Conservation (phyloP, 2,888 invertebrate genomes). For the Ophraella communa region DNA sequence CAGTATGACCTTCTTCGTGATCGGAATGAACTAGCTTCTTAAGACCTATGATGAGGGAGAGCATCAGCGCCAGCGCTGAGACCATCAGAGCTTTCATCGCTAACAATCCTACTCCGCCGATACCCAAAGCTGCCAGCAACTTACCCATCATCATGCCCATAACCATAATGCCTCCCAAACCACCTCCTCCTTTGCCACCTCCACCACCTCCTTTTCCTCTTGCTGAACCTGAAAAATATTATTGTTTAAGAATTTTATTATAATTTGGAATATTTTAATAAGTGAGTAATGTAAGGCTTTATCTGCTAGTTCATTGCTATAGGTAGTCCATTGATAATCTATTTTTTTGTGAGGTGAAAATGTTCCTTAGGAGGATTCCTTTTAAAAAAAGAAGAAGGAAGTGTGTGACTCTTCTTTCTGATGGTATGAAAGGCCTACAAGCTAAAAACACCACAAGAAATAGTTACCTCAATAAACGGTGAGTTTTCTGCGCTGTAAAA, state of each 20-base stretch:
- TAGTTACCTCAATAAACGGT: too few species aligned
- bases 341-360: too few species aligned
- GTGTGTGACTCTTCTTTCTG: too few species aligned
- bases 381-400: too few species aligned
- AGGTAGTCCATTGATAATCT: too few species aligned
- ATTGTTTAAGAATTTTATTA: background rate
- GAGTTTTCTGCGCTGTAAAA: too few species aligned
- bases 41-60: constrained; percentile 76
- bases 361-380: too few species aligned
- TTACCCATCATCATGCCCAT: constrained; percentile 80
- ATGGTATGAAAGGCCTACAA: too few species aligned
- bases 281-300: too few species aligned
- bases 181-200: constrained; percentile 57
- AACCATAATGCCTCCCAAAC: constrained; percentile 65
- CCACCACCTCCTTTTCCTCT: constrained; percentile 64
- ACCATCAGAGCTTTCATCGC: constrained; percentile 72
- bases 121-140: constrained; percentile 75
- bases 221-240: constrained; percentile 61
- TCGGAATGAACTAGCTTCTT: constrained; percentile 72
- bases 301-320: too few species aligned
- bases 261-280: too few species aligned
- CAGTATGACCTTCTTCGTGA: constrained; percentile 60
- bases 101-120: constrained; percentile 76
- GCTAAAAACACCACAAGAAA: too few species aligned
- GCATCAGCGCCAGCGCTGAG: constrained; percentile 75